Percentiles rank a stretch among this genome's conserved stretches.
Conservation (phyloP, 2,888 invertebrate species). For the Fragum whitleyi region DNA sequence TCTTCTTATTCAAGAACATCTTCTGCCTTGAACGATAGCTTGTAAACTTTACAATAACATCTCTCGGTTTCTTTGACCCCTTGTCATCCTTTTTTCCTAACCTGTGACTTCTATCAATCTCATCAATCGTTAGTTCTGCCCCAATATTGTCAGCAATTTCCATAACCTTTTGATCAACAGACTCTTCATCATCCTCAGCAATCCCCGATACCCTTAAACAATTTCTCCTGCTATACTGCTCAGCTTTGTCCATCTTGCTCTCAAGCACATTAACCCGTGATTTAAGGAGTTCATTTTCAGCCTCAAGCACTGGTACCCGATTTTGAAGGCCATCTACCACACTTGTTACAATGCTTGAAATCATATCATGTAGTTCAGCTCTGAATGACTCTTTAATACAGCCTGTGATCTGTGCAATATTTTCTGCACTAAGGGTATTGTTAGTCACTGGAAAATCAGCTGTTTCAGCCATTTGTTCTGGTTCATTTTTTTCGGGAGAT, state of each 20-base stretch:
- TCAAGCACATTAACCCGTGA: too few relatives aligned
- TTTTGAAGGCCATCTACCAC: too few relatives aligned
- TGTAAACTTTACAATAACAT: neutral
- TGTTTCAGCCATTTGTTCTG: too few relatives aligned
- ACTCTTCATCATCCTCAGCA: neutral
- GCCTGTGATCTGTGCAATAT: too few relatives aligned
- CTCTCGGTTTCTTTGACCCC: neutral
- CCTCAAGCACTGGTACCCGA: too few relatives aligned
- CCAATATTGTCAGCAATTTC: neutral
- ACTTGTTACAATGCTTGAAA: too few relatives aligned
- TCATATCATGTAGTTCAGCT: too few relatives aligned
- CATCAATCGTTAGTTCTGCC: neutral
- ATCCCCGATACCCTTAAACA: neutral
- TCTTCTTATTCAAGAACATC: neutral
- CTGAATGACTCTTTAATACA: too few relatives aligned
- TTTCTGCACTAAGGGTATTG: too few relatives aligned
- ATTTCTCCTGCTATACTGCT: conserved; percentile 5
- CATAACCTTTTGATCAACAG: neutral
- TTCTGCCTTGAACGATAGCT: neutral
- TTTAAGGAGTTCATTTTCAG: too few relatives aligned
- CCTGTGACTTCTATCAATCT: neutral
- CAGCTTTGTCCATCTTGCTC: neutral
- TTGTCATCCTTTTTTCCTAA: neutral
- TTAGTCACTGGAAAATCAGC: too few relatives aligned
- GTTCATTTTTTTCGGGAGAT: too few relatives aligned